A percentile compares a stretch with the other conserved stretches of the same genome.
phyloP scores from a whole-genome alignment of 53 echinoderm and acorn worm species.

The Apostichopus leukothele region DNA sequence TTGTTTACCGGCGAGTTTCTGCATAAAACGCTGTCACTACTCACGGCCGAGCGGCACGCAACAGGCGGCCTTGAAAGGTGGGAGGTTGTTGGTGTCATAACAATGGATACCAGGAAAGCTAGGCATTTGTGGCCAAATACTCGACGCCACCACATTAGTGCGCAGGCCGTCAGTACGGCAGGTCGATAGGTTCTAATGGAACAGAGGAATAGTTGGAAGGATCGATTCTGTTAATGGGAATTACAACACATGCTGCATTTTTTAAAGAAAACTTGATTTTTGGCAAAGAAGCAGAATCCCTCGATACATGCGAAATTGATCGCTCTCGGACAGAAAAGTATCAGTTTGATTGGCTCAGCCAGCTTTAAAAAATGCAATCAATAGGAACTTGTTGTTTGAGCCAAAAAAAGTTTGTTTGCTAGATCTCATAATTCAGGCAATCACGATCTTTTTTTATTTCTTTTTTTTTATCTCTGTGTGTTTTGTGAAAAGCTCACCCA shows the following conservation, averaged over 20 bases:
- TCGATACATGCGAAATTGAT: slow-evolving; percentile 14
- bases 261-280: slow-evolving; percentile 43
- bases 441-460: too few species aligned
- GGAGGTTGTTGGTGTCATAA: neutral
- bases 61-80: slow-evolving; percentile 30
- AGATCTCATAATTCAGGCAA: too few species aligned
- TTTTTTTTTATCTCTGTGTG: too few species aligned
- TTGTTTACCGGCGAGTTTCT: neutral
- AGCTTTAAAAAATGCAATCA: neutral
- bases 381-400: too few species aligned
- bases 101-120: slow-evolving; percentile 31
- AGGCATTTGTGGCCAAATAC: slow-evolving; percentile 24
- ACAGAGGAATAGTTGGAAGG: neutral
- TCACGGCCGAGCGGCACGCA: slow-evolving; percentile 30
- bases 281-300: slow-evolving; percentile 34
- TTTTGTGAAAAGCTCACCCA: too few species aligned
- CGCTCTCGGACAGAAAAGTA: neutral
- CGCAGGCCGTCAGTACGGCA: neutral
- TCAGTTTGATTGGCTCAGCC: slow-evolving; percentile 18
- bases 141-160: slow-evolving; percentile 26
- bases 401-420: too few species aligned
- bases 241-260: slow-evolving; percentile 18
- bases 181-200: slow-evolving; percentile 5
- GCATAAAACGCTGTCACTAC: neutral
- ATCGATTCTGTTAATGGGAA: slow-evolving; percentile 12